A percentile compares a stretch with the other conserved stretches of the same genome.
These are phyloP conservation scores for Spilarctia lutea DNA, from an alignment of 2,888 invertebrate species.

Conservation along the genomic window DNA sequence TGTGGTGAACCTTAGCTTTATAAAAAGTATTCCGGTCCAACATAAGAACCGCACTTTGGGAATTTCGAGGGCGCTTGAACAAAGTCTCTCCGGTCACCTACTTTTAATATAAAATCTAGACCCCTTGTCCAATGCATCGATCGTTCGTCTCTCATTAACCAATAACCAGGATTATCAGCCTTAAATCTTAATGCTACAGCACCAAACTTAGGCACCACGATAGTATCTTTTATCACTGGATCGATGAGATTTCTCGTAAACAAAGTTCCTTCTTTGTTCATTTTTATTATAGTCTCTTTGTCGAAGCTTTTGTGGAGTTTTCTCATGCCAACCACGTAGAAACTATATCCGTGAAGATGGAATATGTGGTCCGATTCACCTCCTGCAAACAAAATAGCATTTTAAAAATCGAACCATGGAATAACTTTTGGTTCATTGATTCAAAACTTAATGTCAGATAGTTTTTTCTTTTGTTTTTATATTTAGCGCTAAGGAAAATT, in stretches of 20 bases:
- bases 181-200: conserved; percentile 90
- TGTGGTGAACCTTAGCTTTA: conserved; percentile 37
- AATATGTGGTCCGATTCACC: conserved; percentile 89
- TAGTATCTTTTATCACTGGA: conserved; percentile 91
- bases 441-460: not conserved
- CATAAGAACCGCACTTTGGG: conserved; percentile 92
- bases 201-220: conserved; percentile 90
- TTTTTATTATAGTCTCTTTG: conserved; percentile 82
- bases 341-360: conserved; percentile 92
- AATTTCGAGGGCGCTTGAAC: conserved; percentile 90
- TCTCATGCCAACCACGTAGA: conserved; percentile 88
- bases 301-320: conserved; percentile 83
- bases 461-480: not conserved
- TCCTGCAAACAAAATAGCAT: conserved; percentile 75
- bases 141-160: conserved; percentile 93
- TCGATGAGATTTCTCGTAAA: conserved; percentile 86
- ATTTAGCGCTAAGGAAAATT: not conserved
- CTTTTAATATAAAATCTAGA: conserved; percentile 90
- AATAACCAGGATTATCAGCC: conserved; percentile 93
- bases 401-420: not conserved
- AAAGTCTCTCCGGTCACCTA: conserved; percentile 89
- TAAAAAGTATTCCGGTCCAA: conserved; percentile 92
- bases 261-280: conserved; percentile 86
- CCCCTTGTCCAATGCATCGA: conserved; percentile 92
- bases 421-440: not conserved